Percentiles rank a stretch among this genome's conserved stretches.
Conservation (phyloP, 2,888 invertebrate genomes). For the Stenodema calcarata region DNA sequence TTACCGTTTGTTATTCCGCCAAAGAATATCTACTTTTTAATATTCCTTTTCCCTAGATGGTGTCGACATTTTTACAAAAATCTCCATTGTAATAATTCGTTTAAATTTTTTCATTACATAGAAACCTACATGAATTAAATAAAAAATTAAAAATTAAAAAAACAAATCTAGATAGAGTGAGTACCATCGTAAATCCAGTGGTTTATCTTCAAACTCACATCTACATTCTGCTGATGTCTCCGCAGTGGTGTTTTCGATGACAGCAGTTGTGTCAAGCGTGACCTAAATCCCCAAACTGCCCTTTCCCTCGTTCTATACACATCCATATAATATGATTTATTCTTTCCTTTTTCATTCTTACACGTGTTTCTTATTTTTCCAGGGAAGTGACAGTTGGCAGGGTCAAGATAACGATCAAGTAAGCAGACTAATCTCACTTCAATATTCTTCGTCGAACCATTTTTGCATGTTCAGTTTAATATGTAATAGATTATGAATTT, state of each 20-base stretch:
- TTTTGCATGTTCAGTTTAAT: too few relatives aligned
- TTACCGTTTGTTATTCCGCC: too few relatives aligned
- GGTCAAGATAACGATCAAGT: conserved; percentile 70
- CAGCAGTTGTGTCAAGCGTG: background rate
- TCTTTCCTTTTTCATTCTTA: background rate
- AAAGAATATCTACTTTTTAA: too few relatives aligned
- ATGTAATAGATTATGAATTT: too few relatives aligned
- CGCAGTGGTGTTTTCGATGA: background rate
- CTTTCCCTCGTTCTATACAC: background rate
- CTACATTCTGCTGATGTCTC: background rate
- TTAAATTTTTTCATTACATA: too few relatives aligned
- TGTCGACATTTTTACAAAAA: too few relatives aligned
- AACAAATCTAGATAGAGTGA: too few relatives aligned
- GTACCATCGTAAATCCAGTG: background rate
- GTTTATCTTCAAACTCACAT: background rate
- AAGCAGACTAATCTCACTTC: too few relatives aligned
- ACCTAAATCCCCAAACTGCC: background rate
- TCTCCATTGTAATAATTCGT: too few relatives aligned
- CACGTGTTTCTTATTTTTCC: conserved; percentile 61
- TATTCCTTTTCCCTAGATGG: too few relatives aligned
- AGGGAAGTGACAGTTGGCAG: conserved; percentile 71
- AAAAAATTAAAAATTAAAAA: background rate
- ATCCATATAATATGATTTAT: background rate
- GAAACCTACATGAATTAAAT: too few relatives aligned
- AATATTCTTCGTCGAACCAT: too few relatives aligned